Evolutionary conservation across 64 coral and sea anemone species (phyloP).

Genomic region (Orbicella faveolata): DNA sequence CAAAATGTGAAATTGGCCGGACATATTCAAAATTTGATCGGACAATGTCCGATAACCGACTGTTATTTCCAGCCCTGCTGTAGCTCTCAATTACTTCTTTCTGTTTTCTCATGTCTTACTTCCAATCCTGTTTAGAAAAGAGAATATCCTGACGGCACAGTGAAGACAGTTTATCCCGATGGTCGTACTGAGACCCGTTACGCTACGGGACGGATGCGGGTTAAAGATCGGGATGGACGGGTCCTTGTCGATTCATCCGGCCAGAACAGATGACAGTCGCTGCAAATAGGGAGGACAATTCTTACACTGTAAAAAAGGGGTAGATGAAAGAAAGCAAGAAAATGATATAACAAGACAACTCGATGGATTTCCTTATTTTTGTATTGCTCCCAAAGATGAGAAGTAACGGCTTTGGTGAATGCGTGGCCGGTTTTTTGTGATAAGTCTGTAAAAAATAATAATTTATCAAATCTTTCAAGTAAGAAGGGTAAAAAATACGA

Average conservation of each 20-base stretch:
- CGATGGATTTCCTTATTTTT: too few relatives aligned
- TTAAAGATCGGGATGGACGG: slow-evolving; percentile 92
- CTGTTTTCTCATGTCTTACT: background rate
- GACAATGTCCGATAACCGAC: too few relatives aligned
- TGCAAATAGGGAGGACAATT: background rate
- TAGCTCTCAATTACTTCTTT: too few relatives aligned
- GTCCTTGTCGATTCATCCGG: slow-evolving; percentile 84
- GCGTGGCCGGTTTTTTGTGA: too few relatives aligned
- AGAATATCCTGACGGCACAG: slow-evolving; percentile 95
- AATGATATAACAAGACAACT: background rate
- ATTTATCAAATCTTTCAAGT: too few relatives aligned
- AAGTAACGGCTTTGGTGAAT: too few relatives aligned
- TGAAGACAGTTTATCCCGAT: slow-evolving; percentile 93
- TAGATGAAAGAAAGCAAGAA: background rate
- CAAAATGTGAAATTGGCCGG: too few relatives aligned
- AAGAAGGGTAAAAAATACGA: too few relatives aligned
- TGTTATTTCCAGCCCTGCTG: too few relatives aligned
- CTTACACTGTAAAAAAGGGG: background rate
- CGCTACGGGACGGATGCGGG: slow-evolving; percentile 71
- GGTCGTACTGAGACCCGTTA: slow-evolving; percentile 93
- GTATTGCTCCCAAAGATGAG: too few relatives aligned
- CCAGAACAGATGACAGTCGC: slow-evolving; percentile 29
- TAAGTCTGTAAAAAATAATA: too few relatives aligned
- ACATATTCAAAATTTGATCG: too few relatives aligned
- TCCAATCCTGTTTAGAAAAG: slow-evolving; percentile 58